Base-by-base conservation (phyloP, 92 coral and sea anemone species). In the Epizoanthus ramosus region DNA sequence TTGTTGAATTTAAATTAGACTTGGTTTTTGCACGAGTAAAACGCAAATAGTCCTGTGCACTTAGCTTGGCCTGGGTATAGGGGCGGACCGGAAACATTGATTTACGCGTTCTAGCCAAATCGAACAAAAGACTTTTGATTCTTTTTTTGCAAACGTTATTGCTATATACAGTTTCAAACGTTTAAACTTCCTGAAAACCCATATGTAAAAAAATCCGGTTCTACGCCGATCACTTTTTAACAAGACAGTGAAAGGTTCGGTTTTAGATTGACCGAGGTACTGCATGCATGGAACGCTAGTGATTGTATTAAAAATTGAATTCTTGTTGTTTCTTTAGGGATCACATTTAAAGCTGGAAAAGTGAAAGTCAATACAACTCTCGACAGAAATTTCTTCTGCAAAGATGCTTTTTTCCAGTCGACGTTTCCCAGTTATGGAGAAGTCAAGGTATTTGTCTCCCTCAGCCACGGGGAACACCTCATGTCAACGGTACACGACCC, bases 341-440 rank as follows among this genome's bases (percentile, higher is more conserved):
- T 71, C 58, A 71, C 75, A 43, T 86, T 86, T 59, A 83, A 86
- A 80, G 80, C 85, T 61, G 89, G 89, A 71, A 80, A 86, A 57
- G 81, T 86, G 45, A 67, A 80, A 13, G 83, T 86, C 24, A 71
- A 70, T 4, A 84, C 82, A 60, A 50, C 85, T 28, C 75, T 73
- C 35, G 85, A 80, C 45, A 80, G 68, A 14, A 76, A 71, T 35
- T 84, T 79, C 59, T 83, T 83, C 18, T 86, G 89, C 17, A 77
- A 86, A 64, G 74, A 83, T 8, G 86, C 83, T 23, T 71, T 84
- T 41, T 86, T 80, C 61, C 47, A 50, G 63, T 63, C 85, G 3
- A 71, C 74, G 53, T 86, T 86, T 37, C 75, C 75, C 17, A 73
- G 86, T 56, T 70, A 71, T 8, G 84, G 59, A 31, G 75, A 72